A percentile compares a stretch with the other conserved stretches of the same genome.
Conservation (phyloP, 2,797 vertebrate species). For the Apogon talboti region DNA sequence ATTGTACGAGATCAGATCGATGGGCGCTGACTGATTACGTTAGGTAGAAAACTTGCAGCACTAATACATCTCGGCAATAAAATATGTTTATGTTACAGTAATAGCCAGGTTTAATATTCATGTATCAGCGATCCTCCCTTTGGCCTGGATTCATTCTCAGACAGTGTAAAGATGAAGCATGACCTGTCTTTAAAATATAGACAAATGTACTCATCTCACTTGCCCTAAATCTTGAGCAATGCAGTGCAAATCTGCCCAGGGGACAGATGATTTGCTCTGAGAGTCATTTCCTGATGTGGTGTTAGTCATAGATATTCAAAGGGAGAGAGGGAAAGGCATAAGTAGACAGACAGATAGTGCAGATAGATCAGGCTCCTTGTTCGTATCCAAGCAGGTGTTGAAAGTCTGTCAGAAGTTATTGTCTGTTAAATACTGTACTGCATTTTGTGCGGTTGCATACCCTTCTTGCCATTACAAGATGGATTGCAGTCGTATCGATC, state of each 20-base stretch:
- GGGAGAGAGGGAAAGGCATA: slow-evolving; percentile 12
- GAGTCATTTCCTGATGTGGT: slow-evolving; percentile 41
- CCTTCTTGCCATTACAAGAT: slow-evolving; percentile 50
- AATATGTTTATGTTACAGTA: slow-evolving; percentile 28
- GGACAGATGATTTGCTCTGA: slow-evolving; percentile 53
- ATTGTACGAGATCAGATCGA: slow-evolving; percentile 37
- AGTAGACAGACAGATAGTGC: slow-evolving; percentile 15
- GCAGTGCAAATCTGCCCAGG: slow-evolving; percentile 52
- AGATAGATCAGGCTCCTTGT: slow-evolving; percentile 25
- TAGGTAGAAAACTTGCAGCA: slow-evolving; percentile 27
- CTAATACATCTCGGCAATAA: slow-evolving; percentile 37
- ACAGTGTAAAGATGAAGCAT: slow-evolving; percentile 30
- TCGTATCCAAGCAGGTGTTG: slow-evolving; percentile 26
- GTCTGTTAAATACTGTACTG: slow-evolving; percentile 24
- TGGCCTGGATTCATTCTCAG: slow-evolving; percentile 1
- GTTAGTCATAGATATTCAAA: slow-evolving; percentile 49
- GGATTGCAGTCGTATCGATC: slow-evolving; percentile 70
- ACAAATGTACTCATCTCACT: slow-evolving; percentile 46
- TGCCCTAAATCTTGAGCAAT: slow-evolving; percentile 52
- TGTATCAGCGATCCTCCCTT: slow-evolving; percentile 8
- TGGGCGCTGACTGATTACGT: slow-evolving; percentile 46
- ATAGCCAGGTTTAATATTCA: slow-evolving; percentile 38
- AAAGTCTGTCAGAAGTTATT: slow-evolving; percentile 32
- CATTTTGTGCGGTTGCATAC: slow-evolving; percentile 45
- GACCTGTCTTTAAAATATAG: slow-evolving; percentile 45